phyloP scores from a whole-genome alignment of 2,113 vertebrate genomes.

The Cochlearius cochlearius region DNA sequence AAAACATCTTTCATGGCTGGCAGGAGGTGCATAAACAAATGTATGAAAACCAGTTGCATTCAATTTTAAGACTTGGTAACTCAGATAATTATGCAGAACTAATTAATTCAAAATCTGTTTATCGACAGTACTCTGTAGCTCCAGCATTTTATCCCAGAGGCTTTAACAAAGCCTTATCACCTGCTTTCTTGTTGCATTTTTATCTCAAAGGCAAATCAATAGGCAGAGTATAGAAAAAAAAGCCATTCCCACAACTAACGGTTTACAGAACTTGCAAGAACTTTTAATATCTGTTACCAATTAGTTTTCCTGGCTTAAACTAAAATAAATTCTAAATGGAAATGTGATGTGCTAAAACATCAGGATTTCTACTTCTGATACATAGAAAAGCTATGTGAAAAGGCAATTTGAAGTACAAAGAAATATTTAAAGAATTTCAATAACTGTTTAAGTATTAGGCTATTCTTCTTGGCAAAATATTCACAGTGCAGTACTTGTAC shows the following conservation, averaged over 20 bases:
- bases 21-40: constrained; percentile 42
- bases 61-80: constrained; percentile 63
- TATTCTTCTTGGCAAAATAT: not conserved
- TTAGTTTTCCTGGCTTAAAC: constrained; percentile 65
- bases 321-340: constrained; percentile 57
- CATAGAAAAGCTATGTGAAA: not conserved
- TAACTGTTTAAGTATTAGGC: not conserved
- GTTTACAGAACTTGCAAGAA: constrained; percentile 65
- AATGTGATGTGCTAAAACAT: constrained; percentile 51
- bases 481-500: not conserved
- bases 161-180: constrained; percentile 79
- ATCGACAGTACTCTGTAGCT: constrained; percentile 76
- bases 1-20: constrained; percentile 17
- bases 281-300: constrained; percentile 60
- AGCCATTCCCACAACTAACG: constrained; percentile 53
- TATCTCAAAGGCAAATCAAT: constrained; percentile 72
- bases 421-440: not conserved
- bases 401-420: not conserved
- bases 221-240: constrained; percentile 54
- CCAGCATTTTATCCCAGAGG: constrained; percentile 70
- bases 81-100: constrained; percentile 78
- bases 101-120: constrained; percentile 83
- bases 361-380: not conserved
- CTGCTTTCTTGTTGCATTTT: constrained; percentile 71
- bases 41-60: constrained; percentile 59